Evolutionary conservation across 2,797 vertebrate species (phyloP).

Genomic region (Spondyliosoma cantharus): DNA sequence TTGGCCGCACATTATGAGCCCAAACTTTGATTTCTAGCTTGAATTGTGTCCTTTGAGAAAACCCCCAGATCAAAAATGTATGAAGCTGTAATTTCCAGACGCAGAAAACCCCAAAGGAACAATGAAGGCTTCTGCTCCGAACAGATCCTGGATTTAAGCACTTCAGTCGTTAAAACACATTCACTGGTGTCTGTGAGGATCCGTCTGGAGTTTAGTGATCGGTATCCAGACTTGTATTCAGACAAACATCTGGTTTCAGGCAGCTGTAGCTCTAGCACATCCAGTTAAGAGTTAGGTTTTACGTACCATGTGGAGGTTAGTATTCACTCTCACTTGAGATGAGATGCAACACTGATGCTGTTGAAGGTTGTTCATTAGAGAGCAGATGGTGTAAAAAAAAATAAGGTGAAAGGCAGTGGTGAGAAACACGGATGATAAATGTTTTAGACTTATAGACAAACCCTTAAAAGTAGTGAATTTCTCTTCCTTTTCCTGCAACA

Average conservation of each 20-base stretch:
- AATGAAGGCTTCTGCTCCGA: neutral
- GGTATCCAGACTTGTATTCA: neutral
- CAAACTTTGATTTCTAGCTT: neutral
- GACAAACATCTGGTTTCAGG: neutral
- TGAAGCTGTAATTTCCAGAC: neutral
- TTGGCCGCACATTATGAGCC: neutral
- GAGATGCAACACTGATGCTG: constrained; percentile 19
- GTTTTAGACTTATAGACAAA: neutral
- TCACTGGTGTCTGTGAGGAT: neutral
- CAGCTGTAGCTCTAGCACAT: neutral
- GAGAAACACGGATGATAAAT: neutral
- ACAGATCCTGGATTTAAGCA: neutral
- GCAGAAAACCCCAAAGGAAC: neutral
- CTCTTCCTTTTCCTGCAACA: neutral
- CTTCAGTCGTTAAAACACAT: constrained; percentile 15
- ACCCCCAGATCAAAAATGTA: neutral
- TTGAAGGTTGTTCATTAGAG: constrained; percentile 1
- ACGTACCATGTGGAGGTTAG: neutral
- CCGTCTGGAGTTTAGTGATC: neutral
- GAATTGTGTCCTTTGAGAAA: neutral
- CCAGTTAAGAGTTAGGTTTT: neutral
- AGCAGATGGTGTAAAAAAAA: neutral
- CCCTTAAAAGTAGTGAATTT: neutral
- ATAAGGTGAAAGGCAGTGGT: neutral
- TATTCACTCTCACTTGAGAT: neutral